Base-by-base conservation (phyloP, 2,888 invertebrate species). In the Pollenia labialis region DNA sequence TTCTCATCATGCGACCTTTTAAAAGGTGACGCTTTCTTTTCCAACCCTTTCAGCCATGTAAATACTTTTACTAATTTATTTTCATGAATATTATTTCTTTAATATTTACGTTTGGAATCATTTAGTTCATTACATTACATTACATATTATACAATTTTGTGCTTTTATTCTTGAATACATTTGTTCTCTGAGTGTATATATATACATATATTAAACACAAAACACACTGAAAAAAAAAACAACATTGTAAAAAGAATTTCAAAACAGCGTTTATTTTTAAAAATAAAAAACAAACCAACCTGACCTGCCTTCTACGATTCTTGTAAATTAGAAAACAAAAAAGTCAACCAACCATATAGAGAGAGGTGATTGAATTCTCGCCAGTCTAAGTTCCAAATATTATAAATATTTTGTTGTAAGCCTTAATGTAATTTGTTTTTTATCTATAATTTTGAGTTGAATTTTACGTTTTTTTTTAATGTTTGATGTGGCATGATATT, bases 401-500 rank as follows among this genome's bases (percentile, higher is more conserved):
- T 89, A 85, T 89, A 74, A 87, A 72, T 87, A 85, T 79, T 79
- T 80, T 87, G 85, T 85, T 87, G 87, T 85, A 87, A 87, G 85
- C 85, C 79, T 85, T 75, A 69, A 77, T 79, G 58, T 83, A 62
- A 86, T 68, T 71, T 80, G 32, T 62, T 84, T 74, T 62, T 68
- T 40, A 82, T 84, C 81, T 86, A 82, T 76, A 71, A 69, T 74
- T 80, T 88, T 87, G 85, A 85, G 88, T 85, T 88, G 66, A 86
- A 88, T 66, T 85, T 87, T 90, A 87, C 52, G 74, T 81, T 83
- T 72, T 82, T 85, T 85, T 85, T 88, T 85, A 85, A 79, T 87
- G 74, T 85, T 88, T 77, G 76, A 85, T 90, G 90, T 90, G 91
- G 91, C 91, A 91, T 91, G 90, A 88, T 88, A 72, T 81, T 85